A percentile compares a stretch with the other conserved stretches of the same genome.
These are phyloP conservation scores for Lepidotrigona ventralis DNA, from an alignment of 1,140 invertebrate genomes.

Conservation along the genomic window DNA sequence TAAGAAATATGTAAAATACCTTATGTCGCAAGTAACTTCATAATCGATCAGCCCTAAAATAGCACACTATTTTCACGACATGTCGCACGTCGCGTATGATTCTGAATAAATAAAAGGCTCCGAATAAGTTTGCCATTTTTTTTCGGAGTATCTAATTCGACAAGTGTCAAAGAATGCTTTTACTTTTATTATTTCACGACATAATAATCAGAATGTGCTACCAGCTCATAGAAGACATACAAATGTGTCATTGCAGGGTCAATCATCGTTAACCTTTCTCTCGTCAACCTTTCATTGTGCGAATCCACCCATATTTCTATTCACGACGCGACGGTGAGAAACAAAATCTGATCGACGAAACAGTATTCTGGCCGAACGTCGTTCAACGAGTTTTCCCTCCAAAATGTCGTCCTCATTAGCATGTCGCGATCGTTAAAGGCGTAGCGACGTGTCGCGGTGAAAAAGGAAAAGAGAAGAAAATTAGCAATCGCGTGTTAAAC, in stretches of 20 bases:
- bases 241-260: background rate
- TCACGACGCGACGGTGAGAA: background rate
- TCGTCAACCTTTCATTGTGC: no score
- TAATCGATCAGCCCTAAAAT: no score
- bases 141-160: background rate
- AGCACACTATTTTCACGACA: no score
- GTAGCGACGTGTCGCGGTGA: constrained; percentile 55
- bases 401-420: constrained; percentile 50
- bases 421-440: constrained; percentile 59
- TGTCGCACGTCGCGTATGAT: background rate
- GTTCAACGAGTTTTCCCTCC: constrained; percentile 42
- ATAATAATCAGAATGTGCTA: background rate
- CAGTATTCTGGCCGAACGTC: background rate
- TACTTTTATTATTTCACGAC: background rate
- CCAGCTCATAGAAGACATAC: no score
- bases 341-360: constrained; percentile 20
- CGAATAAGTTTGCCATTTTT: background rate
- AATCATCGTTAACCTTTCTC: background rate
- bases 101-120: background rate
- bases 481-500: constrained; percentile 57
- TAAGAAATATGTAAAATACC: no score
- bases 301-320: background rate
- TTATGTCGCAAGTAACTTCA: no score
- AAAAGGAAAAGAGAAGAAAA: constrained; percentile 5
- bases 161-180: background rate